These are phyloP conservation scores for Drosophila sucinea DNA, from an alignment of 1,140 invertebrate species.

Conservation along the genomic window DNA sequence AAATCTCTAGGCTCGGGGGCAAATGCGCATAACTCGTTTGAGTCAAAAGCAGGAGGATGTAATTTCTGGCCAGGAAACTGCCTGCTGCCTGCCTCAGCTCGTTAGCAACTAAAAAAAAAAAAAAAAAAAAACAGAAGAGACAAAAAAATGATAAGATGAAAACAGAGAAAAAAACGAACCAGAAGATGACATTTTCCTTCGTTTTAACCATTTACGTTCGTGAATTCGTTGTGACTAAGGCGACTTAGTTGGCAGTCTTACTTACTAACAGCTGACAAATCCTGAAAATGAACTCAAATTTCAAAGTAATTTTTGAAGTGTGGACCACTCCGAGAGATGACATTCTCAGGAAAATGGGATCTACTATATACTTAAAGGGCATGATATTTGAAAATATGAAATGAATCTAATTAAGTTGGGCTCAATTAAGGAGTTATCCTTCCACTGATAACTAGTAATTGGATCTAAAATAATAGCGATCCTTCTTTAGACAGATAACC, in stretches of 20 bases:
- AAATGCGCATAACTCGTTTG: constrained; percentile 73
- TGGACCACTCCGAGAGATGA: too few species aligned
- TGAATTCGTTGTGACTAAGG: neutral
- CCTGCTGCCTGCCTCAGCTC: constrained; percentile 44
- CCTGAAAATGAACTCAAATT: neutral
- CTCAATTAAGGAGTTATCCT: too few species aligned
- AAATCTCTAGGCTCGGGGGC: constrained; percentile 64
- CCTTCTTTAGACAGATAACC: too few species aligned
- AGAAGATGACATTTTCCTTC: constrained; percentile 18
- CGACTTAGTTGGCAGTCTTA: neutral
- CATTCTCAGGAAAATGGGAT: too few species aligned
- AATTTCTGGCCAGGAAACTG: constrained; percentile 57
- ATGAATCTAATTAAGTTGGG: too few species aligned
- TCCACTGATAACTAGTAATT: too few species aligned
- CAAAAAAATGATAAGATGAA: constrained; percentile 2
- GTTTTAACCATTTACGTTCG: constrained; percentile 8
- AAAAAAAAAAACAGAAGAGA: neutral
- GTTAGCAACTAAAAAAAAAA: constrained; percentile 42
- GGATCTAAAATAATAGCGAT: too few species aligned
- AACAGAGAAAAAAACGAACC: constrained; percentile 1
- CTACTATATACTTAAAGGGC: too few species aligned
- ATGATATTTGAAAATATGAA: too few species aligned
- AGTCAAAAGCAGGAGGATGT: constrained; percentile 39
- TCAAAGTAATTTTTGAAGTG: neutral
- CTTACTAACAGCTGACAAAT: constrained; percentile 7